Conservation (phyloP, 2,888 invertebrate genomes). For the Pandemis corylana region DNA sequence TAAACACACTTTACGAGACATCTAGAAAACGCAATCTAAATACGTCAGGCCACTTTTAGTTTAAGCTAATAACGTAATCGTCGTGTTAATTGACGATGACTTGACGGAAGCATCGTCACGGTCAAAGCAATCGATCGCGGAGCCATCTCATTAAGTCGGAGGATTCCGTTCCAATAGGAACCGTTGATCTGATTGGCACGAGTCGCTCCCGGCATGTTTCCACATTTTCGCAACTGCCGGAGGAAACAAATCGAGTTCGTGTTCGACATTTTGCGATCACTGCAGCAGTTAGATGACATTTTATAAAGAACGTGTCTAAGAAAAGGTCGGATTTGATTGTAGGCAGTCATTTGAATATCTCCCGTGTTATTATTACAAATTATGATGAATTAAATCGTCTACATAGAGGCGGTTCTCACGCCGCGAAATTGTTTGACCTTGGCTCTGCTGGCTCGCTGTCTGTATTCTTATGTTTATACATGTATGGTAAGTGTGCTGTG, state of each 20-base stretch:
- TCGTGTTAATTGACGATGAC: slow-evolving; percentile 37
- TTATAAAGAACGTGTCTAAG: slow-evolving; percentile 83
- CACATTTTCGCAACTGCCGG: slow-evolving; percentile 74
- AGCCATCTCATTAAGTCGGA: slow-evolving; percentile 51
- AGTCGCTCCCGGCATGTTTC: slow-evolving; percentile 67
- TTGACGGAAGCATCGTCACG: slow-evolving; percentile 37
- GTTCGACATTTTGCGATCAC: slow-evolving; percentile 83
- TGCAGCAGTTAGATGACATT: slow-evolving; percentile 80
- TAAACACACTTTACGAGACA: slow-evolving; percentile 41
- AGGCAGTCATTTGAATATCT: slow-evolving; percentile 82
- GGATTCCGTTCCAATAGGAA: slow-evolving; percentile 60
- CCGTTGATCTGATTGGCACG: slow-evolving; percentile 53
- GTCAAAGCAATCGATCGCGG: slow-evolving; percentile 49
- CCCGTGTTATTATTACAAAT: slow-evolving; percentile 81
- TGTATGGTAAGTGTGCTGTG: slow-evolving; percentile 22
- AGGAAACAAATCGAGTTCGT: slow-evolving; percentile 80
- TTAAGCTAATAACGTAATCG: slow-evolving; percentile 29
- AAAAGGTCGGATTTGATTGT: slow-evolving; percentile 84
- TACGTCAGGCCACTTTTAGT: slow-evolving; percentile 27
- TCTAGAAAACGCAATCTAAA: slow-evolving; percentile 35
- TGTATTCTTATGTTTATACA: slow-evolving; percentile 49
- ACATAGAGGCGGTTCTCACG: slow-evolving; percentile 79
- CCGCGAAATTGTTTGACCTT: slow-evolving; percentile 78
- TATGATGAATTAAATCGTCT: slow-evolving; percentile 81
- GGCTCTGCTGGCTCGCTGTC: slow-evolving; percentile 65